phyloP scores from a whole-genome alignment of 2,797 vertebrate species.

The Rhinophrynus dorsalis region DNA sequence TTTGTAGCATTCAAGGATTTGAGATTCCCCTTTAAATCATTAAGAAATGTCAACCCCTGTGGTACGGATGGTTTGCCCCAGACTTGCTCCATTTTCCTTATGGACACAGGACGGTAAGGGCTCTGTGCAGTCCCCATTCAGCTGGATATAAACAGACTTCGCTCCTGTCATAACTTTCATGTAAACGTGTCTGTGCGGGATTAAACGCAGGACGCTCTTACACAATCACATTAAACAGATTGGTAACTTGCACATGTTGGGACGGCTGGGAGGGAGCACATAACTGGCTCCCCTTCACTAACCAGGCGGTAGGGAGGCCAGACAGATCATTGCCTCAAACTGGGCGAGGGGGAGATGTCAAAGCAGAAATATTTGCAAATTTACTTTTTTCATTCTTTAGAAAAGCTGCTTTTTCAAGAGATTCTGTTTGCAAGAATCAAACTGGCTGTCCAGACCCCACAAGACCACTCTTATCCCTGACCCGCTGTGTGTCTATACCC shows the following conservation, averaged over 20 bases:
- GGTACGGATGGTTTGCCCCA: too few species aligned
- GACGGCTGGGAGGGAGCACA: neutral
- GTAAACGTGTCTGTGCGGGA: conserved; percentile 13
- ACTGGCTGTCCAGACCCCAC: neutral
- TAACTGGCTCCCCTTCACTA: too few species aligned
- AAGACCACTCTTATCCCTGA: neutral
- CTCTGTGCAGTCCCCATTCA: too few species aligned
- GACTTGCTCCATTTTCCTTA: too few species aligned
- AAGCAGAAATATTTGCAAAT: conserved; percentile 25
- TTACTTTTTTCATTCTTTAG: conserved; percentile 7
- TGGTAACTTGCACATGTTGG: conserved; percentile 25
- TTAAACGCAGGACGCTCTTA: neutral
- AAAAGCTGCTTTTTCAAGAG: neutral
- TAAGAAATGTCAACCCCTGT: too few species aligned
- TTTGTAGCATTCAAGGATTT: too few species aligned
- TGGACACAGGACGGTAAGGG: neutral
- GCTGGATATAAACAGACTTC: neutral
- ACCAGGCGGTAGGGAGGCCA: neutral
- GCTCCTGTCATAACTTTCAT: neutral
- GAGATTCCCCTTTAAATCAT: too few species aligned
- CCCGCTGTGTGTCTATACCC: neutral
- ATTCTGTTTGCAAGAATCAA: neutral
- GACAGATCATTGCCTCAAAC: neutral
- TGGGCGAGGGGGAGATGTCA: neutral
- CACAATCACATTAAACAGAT: neutral